Percentiles rank a stretch among this genome's conserved stretches.
Evolutionary conservation across 2,113 vertebrate species (phyloP).

Genomic region (Monopterus albus): DNA sequence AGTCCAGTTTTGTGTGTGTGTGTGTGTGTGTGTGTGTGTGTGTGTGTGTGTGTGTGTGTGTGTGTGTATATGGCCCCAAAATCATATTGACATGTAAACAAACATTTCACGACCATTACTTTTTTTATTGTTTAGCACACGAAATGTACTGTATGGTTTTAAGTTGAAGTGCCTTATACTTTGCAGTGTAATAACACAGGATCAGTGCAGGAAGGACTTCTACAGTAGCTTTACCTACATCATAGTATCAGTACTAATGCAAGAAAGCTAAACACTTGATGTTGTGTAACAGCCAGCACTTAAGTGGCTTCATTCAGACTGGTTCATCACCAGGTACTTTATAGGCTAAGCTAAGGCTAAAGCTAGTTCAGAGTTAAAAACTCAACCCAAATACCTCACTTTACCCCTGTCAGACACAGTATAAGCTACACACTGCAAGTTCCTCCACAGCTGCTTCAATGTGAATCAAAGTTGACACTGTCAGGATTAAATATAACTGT

Average conservation of each 20-base stretch:
- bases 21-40: too few relatives aligned
- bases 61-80: too few relatives aligned
- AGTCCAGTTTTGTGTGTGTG: neutral
- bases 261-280: neutral
- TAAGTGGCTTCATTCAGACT: conserved; percentile 23
- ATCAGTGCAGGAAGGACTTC: conserved; percentile 34
- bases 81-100: too few relatives aligned
- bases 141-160: conserved; percentile 22
- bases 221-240: conserved; percentile 37
- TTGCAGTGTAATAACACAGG: neutral
- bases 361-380: conserved; percentile 53
- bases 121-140: neutral
- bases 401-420: conserved; percentile 16
- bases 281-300: conserved; percentile 18
- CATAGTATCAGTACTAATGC: neutral
- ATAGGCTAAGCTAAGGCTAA: conserved; percentile 56
- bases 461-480: conserved; percentile 46
- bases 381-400: conserved; percentile 71
- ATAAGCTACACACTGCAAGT: conserved; percentile 61
- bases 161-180: conserved; percentile 61
- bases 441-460: conserved; percentile 60
- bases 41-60: too few relatives aligned
- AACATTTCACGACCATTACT: neutral
- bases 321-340: conserved; percentile 53
- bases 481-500: neutral